phyloP scores from a whole-genome alignment of 1,140 invertebrate genomes.

The Drosophila micromelanica region DNA sequence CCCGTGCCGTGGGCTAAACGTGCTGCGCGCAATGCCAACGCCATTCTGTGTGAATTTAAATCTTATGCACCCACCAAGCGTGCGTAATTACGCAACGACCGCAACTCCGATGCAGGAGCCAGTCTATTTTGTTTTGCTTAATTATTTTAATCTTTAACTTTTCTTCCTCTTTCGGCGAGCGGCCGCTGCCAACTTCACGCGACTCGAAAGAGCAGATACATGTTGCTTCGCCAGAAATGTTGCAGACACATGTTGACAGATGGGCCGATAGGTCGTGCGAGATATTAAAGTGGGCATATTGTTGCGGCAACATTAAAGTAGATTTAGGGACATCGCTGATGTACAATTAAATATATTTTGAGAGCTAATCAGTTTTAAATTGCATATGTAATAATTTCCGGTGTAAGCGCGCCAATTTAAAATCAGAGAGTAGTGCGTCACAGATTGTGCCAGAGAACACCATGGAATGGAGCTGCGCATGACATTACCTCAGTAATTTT shows the following conservation, averaged over 20 bases:
- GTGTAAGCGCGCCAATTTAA: neutral
- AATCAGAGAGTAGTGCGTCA: constrained; percentile 13
- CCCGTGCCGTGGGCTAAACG: constrained; percentile 12
- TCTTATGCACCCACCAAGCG: constrained; percentile 11
- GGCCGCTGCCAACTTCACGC: constrained; percentile 44
- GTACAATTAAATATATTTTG: no score
- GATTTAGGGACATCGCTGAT: no score
- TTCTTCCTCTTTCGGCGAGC: constrained; percentile 28
- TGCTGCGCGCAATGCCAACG: constrained; percentile 57
- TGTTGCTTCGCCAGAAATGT: constrained; percentile 6
- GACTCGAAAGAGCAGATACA: neutral
- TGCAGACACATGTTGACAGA: neutral
- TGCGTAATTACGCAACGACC: constrained; percentile 66
- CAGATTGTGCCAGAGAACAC: neutral
- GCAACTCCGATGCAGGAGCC: constrained; percentile 66
- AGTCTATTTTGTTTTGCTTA: constrained; percentile 40
- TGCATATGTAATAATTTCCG: no score
- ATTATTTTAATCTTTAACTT: constrained; percentile 35
- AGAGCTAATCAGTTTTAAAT: no score
- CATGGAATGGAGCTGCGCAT: constrained; percentile 9
- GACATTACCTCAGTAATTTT: constrained; percentile 8
- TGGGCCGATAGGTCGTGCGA: neutral
- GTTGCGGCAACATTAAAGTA: neutral
- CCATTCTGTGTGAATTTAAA: constrained; percentile 23
- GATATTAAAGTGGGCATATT: neutral